These are phyloP conservation scores for Chrysaora quinquecirrha DNA, from an alignment of 30 jellyfish, hydroid and myxozoan genomes.

Conservation along the genomic window DNA sequence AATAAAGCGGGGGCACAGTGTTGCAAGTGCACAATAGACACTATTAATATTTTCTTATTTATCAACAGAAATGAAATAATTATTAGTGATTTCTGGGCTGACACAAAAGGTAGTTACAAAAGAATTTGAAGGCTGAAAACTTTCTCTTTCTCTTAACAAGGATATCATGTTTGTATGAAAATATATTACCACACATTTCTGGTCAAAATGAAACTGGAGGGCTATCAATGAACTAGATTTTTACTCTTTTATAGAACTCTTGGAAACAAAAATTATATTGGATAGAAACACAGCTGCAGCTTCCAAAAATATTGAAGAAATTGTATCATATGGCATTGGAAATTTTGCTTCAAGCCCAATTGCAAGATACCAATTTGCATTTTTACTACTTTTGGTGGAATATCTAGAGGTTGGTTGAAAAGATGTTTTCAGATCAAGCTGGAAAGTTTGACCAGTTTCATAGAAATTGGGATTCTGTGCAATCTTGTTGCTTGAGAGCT, in stretches of 20 bases:
- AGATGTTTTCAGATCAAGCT: no score
- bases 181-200: no score
- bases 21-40: background rate
- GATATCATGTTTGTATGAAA: background rate
- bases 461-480: no score
- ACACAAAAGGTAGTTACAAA: constrained; percentile 9
- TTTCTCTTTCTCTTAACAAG: background rate
- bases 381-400: constrained; percentile 44
- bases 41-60: background rate
- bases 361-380: constrained; percentile 83
- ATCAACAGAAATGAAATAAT: constrained; percentile 26
- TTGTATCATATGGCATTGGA: constrained; percentile 83
- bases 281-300: no score
- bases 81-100: constrained; percentile 35
- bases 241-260: no score
- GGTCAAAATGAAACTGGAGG: no score
- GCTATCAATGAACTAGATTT: no score
- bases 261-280: no score
- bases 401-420: constrained; percentile 55
- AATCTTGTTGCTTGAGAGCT: no score
- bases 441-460: no score
- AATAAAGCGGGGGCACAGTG: no score
- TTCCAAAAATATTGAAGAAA: constrained; percentile 32
- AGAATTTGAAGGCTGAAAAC: no score
- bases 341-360: constrained; percentile 42